Percentiles rank a stretch among this genome's conserved stretches.
Conservation (phyloP, 23 tunicate species). For the Phallusia fumigata region DNA sequence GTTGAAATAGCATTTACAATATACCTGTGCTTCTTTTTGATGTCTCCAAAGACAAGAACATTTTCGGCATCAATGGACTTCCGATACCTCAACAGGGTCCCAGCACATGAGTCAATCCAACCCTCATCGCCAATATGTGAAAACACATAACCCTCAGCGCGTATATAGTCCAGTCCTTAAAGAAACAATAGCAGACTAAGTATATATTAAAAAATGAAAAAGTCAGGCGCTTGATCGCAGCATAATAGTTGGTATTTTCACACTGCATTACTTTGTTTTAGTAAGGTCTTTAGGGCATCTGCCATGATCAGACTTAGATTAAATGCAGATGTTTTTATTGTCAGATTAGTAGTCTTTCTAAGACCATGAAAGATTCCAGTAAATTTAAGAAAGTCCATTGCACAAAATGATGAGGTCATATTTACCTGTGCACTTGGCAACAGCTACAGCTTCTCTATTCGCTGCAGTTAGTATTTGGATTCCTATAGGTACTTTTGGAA, state of each 20-base stretch:
- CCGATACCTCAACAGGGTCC: slow-evolving; percentile 69
- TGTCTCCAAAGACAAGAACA: slow-evolving; percentile 75
- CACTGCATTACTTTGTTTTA: too few species aligned
- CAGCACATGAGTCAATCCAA: slow-evolving; percentile 79
- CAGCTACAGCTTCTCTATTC: slow-evolving; percentile 79
- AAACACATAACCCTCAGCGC: slow-evolving; percentile 86
- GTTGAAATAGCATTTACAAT: neutral
- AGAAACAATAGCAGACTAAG: neutral
- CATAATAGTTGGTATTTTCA: too few species aligned
- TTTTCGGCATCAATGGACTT: slow-evolving; percentile 72
- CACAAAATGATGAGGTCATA: too few species aligned
- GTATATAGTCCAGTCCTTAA: slow-evolving; percentile 65
- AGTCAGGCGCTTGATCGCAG: too few species aligned
- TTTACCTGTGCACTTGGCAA: slow-evolving; percentile 73
- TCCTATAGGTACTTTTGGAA: slow-evolving; percentile 73
- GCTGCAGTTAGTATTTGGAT: slow-evolving; percentile 83
- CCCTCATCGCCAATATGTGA: slow-evolving; percentile 98
- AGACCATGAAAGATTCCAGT: too few species aligned
- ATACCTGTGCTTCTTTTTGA: slow-evolving; percentile 86
- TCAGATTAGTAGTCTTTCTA: too few species aligned
- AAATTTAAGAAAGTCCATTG: too few species aligned
- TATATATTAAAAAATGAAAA: too few species aligned
- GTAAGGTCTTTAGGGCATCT: too few species aligned
- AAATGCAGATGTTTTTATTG: too few species aligned
- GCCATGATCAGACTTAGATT: too few species aligned